These are phyloP conservation scores for Tachina fera DNA, from an alignment of 2,888 invertebrate species.

Conservation along the genomic window DNA sequence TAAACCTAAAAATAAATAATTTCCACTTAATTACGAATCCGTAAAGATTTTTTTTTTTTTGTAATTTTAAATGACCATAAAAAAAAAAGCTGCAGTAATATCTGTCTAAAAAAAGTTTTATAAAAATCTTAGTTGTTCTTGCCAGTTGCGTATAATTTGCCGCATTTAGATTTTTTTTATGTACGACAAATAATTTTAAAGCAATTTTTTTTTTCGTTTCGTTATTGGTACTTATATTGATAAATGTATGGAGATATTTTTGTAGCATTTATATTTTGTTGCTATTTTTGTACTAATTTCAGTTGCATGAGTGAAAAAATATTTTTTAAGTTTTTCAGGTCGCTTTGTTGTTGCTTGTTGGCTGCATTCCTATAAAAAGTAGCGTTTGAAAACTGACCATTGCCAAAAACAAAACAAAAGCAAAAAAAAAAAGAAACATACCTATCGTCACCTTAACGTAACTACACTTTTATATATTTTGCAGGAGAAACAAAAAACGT, in stretches of 20 bases:
- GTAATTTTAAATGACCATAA: constrained; percentile 8
- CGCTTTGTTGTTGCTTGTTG: constrained; percentile 36
- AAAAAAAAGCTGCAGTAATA: constrained; percentile 32
- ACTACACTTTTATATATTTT: too few relatives aligned
- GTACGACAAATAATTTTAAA: constrained; percentile 15
- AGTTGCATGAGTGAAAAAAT: constrained; percentile 36
- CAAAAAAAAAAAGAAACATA: too few relatives aligned
- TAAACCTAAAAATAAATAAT: constrained; percentile 27
- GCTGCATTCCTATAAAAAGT: constrained; percentile 60
- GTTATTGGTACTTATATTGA: not conserved
- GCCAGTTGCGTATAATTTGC: constrained; percentile 43
- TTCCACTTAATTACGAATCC: constrained; percentile 25
- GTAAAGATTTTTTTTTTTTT: constrained; percentile 3
- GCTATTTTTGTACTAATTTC: constrained; percentile 34
- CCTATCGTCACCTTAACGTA: too few relatives aligned
- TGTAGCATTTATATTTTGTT: not conserved
- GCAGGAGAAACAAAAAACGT: too few relatives aligned
- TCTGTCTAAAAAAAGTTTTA: not conserved
- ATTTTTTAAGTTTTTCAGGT: constrained; percentile 28
- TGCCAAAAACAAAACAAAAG: constrained; percentile 52
- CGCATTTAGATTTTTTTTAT: constrained; percentile 44
- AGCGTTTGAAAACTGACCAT: constrained; percentile 59
- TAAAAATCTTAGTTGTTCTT: not conserved
- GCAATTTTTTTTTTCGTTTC: not conserved
- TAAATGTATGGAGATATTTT: constrained; percentile 9